A percentile compares a stretch with the other conserved stretches of the same genome.
Conservation (phyloP, 1,140 invertebrate species). For the Mactra quadrangularis region DNA sequence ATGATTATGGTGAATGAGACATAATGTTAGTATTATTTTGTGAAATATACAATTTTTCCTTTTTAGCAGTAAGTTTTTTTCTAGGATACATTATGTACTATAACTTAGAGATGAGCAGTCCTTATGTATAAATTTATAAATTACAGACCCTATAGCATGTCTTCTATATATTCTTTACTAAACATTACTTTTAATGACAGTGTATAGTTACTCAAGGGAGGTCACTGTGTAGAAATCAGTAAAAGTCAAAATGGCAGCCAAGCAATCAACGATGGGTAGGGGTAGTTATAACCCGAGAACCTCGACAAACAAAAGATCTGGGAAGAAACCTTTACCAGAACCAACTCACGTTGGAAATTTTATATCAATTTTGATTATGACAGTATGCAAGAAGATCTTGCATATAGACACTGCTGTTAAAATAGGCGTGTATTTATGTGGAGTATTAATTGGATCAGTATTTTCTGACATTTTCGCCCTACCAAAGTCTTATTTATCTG, state of each 20-base stretch:
- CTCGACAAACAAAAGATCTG: constrained; percentile 63
- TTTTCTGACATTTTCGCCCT: constrained; percentile 91
- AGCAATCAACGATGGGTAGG: neutral
- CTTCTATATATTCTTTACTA: neutral
- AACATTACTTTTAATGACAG: neutral
- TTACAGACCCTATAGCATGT: too few species aligned
- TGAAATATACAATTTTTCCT: too few species aligned
- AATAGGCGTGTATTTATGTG: constrained; percentile 91
- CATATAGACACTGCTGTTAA: constrained; percentile 94
- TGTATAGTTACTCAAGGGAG: too few species aligned
- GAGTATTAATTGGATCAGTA: constrained; percentile 92
- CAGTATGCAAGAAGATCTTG: constrained; percentile 92
- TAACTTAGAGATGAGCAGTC: too few species aligned
- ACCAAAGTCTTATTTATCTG: constrained; percentile 93
- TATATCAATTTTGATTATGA: constrained; percentile 92
- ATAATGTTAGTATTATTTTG: too few species aligned
- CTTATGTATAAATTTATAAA: too few species aligned
- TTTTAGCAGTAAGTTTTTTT: too few species aligned
- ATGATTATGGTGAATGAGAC: too few species aligned
- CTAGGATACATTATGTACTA: too few species aligned
- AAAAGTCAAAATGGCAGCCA: constrained; percentile 68
- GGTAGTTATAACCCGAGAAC: constrained; percentile 6
- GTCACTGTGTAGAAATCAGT: too few species aligned
- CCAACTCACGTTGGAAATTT: constrained; percentile 92
- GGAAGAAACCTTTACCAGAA: constrained; percentile 89